phyloP scores from a whole-genome alignment of 2,113 vertebrate genomes.

The Seriola quinqueradiata region DNA sequence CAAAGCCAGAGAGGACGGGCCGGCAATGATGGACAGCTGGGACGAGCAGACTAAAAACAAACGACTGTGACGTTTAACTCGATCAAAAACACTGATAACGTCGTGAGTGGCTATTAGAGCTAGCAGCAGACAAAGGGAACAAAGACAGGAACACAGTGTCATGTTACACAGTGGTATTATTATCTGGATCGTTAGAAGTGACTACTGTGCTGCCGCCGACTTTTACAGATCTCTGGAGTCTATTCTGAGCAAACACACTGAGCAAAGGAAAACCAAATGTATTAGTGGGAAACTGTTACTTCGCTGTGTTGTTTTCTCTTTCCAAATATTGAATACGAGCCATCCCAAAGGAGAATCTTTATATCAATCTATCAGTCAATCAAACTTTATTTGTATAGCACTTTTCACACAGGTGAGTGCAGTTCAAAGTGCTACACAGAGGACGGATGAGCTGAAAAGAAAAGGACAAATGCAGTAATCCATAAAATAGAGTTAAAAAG shows the following conservation, averaged over 20 bases:
- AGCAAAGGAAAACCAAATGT: constrained; percentile 10
- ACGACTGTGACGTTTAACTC: constrained; percentile 32
- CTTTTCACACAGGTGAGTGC: no score
- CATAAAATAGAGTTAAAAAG: no score
- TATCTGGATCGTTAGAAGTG: constrained; percentile 48
- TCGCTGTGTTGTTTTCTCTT: background rate
- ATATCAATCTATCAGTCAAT: background rate
- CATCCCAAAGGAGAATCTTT: background rate
- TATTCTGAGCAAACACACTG: constrained; percentile 30
- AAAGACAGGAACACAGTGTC: constrained; percentile 42
- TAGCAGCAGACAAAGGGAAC: constrained; percentile 47
- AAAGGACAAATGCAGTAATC: no score
- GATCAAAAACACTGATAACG: constrained; percentile 37
- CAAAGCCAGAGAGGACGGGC: constrained; percentile 48
- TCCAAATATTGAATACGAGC: background rate
- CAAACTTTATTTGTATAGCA: no score
- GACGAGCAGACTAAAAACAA: constrained; percentile 32
- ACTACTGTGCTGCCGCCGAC: constrained; percentile 34
- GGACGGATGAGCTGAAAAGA: no score
- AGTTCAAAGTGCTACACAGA: no score
- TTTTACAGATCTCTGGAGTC: constrained; percentile 55
- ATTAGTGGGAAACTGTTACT: background rate
- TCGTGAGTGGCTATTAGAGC: constrained; percentile 40
- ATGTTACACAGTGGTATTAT: constrained; percentile 32
- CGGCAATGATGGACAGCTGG: constrained; percentile 16